phyloP scores from a whole-genome alignment of 2,888 invertebrate genomes.

The Leptarthrus brevirostris region DNA sequence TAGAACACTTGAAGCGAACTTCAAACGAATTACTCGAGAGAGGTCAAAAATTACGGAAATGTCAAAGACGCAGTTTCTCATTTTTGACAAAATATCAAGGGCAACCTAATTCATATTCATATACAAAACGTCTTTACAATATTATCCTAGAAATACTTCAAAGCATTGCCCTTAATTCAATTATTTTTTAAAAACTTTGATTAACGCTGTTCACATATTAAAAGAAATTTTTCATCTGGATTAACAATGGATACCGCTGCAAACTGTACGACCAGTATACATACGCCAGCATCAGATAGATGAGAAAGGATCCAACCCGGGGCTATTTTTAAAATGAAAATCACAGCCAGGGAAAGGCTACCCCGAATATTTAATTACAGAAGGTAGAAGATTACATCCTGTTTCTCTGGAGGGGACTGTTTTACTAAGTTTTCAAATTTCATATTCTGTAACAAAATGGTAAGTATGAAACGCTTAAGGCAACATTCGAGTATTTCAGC shows the following conservation, averaged over 20 bases:
- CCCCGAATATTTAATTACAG: constrained; percentile 25
- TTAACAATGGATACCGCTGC: constrained; percentile 5
- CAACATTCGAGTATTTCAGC: constrained; percentile 10
- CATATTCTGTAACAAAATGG: constrained; percentile 26
- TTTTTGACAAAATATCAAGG: background rate
- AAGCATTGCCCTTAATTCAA: background rate
- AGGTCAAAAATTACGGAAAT: too few species aligned
- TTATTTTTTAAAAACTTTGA: constrained; percentile 9
- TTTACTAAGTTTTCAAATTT: constrained; percentile 9
- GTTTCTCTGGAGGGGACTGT: background rate
- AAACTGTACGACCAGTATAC: constrained; percentile 2
- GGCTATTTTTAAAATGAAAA: constrained; percentile 26
- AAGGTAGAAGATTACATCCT: background rate
- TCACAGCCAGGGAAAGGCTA: constrained; percentile 3
- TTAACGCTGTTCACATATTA: constrained; percentile 5
- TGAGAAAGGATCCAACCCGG: constrained; percentile 14
- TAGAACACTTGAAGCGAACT: too few species aligned
- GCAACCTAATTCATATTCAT: background rate
- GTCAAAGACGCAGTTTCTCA: background rate
- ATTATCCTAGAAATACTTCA: background rate
- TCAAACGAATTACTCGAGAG: too few species aligned
- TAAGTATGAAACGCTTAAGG: constrained; percentile 19
- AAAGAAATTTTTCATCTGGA: constrained; percentile 13
- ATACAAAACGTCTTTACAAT: background rate
- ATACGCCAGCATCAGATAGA: background rate